Evolutionary conservation across 2,888 invertebrate species (phyloP).

Genomic region (Cheilosia variabilis): DNA sequence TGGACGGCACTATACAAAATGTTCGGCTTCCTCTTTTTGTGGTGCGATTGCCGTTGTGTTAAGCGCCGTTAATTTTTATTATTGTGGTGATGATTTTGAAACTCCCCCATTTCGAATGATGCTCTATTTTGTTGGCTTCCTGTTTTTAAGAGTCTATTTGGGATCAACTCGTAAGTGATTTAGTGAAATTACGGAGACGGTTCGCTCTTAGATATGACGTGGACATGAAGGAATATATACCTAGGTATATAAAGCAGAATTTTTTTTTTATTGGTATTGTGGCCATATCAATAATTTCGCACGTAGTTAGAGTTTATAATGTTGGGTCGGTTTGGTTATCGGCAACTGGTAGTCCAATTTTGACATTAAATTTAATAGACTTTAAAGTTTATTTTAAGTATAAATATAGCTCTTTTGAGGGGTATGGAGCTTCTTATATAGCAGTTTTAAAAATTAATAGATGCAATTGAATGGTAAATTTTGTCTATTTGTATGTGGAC

Average conservation of each 20-base stretch:
- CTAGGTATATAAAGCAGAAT: background rate
- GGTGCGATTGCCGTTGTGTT: constrained; percentile 50
- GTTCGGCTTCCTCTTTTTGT: constrained; percentile 48
- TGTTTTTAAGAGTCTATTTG: constrained; percentile 34
- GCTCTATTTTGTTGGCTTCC: constrained; percentile 26
- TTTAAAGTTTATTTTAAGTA: no score
- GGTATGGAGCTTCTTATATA: no score
- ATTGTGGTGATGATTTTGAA: constrained; percentile 65
- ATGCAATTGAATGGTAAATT: no score
- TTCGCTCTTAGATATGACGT: background rate
- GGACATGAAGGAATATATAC: background rate
- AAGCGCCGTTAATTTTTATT: constrained; percentile 72
- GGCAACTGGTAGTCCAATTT: no score
- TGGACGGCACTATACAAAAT: constrained; percentile 50
- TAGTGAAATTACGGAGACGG: background rate
- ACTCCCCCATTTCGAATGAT: constrained; percentile 48
- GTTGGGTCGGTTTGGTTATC: background rate
- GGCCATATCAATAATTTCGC: no score
- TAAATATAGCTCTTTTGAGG: no score
- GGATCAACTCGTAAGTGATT: constrained; percentile 29
- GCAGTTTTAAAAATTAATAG: no score
- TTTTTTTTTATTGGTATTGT: background rate
- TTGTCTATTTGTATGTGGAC: no score
- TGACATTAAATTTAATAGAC: no score
- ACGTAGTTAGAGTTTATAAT: no score